Conservation (phyloP, 2,113 vertebrate genomes). For the Anarrhichthys ocellatus region DNA sequence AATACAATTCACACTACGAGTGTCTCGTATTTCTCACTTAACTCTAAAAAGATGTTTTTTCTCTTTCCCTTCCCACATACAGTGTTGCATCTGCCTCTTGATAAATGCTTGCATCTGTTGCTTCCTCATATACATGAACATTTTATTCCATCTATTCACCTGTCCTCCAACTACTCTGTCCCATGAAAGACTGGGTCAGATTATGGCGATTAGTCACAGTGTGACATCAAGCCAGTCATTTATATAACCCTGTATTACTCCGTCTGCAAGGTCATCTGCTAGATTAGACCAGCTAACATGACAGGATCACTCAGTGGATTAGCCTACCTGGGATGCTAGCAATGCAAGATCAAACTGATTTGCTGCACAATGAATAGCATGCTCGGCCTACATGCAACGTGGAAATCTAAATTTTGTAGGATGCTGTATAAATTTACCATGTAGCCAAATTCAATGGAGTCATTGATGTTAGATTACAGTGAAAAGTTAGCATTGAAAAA, state of each 20-base stretch:
- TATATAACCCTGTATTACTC: conserved; percentile 67
- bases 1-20: conserved; percentile 18
- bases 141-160: conserved; percentile 5
- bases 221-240: conserved; percentile 69
- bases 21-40: background rate
- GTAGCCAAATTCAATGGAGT: background rate
- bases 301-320: conserved; percentile 74
- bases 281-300: conserved; percentile 67
- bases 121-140: background rate
- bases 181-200: conserved; percentile 61
- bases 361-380: conserved; percentile 8
- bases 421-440: background rate
- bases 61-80: background rate
- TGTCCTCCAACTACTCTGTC: conserved; percentile 21
- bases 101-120: background rate
- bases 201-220: conserved; percentile 72
- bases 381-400: no score
- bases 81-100: background rate
- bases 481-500: background rate
- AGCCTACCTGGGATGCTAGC: conserved; percentile 55
- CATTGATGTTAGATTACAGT: background rate
- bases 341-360: conserved; percentile 57
- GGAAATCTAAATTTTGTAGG: background rate
- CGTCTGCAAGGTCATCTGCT: conserved; percentile 68
- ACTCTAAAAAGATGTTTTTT: background rate